Evolutionary conservation across 1,140 invertebrate species (phyloP), one percentile per base, ranked within the genome.

Genomic region (Melanaphis sacchari): DNA sequence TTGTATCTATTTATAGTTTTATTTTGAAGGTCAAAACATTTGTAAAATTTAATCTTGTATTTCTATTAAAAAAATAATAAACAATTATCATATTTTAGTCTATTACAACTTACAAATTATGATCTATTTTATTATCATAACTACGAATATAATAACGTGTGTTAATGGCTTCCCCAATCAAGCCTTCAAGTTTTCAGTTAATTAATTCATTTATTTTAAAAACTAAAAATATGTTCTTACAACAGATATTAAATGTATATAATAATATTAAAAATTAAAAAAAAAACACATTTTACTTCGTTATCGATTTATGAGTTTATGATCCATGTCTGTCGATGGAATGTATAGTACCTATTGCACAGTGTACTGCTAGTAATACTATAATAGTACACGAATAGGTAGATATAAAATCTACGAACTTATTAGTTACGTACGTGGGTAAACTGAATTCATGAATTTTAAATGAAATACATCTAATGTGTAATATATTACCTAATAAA

Each of bases 301-400:
- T 76, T 76, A 76, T n/a, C 59, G 59, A 76, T n/a, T 76, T 76
- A 76, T 76, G 31, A n/a, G n/a, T n/a, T 76, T 76, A 76, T 76
- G 31, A n/a, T 15, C 5, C 15, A 18, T 49, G 31, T 1, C 59
- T 49, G n/a, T 76, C n/a, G 18, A 76, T n/a, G 31, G n/a, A 76
- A 76, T 76, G 15, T 76, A 76, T 18, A n/a, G 31, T 21, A 49
- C 46, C 2, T 18, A 76, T 76, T 24, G n/a, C 31, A 76, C 36
- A 76, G 15, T n/a, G 31, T 66, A 66, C 59, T 49, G 15, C 31
- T 31, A 49, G 46, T 3, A 49, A 15, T 49, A 49, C 46, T 11
- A 59, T 31, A 31, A 31, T 76, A 76, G 59, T 76, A n/a, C 59
- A 18, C 18, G 59, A 8, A 18, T 15, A 76, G n/a, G 59, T 49